Conservation (phyloP, 92 coral and sea anemone species). For the Actinostola sp. region DNA sequence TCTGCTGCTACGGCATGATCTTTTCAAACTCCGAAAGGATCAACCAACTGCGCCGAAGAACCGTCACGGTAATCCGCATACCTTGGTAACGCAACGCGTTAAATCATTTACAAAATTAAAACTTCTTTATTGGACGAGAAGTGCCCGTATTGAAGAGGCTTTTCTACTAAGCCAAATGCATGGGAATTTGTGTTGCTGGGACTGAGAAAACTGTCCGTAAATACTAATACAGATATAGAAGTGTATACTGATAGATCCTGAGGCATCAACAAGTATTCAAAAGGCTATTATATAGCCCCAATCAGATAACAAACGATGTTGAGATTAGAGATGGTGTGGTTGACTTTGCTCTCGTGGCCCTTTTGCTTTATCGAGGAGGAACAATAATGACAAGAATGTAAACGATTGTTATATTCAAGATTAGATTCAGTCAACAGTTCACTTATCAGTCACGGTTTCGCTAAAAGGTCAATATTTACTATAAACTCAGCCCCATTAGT, state of each 20-base stretch:
- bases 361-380: neutral
- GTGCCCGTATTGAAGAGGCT: too few relatives aligned
- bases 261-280: neutral
- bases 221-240: too few relatives aligned
- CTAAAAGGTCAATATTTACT: slow-evolving; percentile 13
- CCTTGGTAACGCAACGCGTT: slow-evolving; percentile 4
- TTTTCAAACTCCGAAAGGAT: slow-evolving; percentile 4
- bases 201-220: too few relatives aligned
- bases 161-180: too few relatives aligned
- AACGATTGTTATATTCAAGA: neutral
- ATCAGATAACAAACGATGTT: neutral
- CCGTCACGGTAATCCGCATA: slow-evolving; percentile 37
- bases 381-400: neutral
- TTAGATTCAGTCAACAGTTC: neutral
- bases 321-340: neutral
- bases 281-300: neutral
- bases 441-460: neutral
- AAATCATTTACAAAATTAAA: neutral
- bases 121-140: too few relatives aligned
- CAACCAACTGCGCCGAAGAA: neutral
- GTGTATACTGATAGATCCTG: too few relatives aligned
- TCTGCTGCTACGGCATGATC: neutral
- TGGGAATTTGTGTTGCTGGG: too few relatives aligned
- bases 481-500: slow-evolving; percentile 5
- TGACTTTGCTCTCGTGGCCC: neutral